phyloP scores from a whole-genome alignment of 2,888 invertebrate genomes.

The Parnassius glacialis region DNA sequence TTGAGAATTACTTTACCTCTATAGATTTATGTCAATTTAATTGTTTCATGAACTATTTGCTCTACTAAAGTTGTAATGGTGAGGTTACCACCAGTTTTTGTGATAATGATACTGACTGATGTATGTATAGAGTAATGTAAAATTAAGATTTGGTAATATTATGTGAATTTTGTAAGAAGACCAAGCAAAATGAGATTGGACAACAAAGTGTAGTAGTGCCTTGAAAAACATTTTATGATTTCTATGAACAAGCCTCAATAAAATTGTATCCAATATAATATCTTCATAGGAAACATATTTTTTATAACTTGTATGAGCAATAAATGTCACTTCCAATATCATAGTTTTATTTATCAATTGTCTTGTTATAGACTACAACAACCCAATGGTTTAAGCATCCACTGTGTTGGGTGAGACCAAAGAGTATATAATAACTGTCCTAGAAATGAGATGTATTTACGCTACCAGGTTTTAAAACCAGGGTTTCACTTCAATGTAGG shows the following conservation, averaged over 20 bases:
- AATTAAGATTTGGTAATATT: constrained; percentile 39
- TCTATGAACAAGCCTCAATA: constrained; percentile 25
- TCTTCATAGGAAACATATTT: constrained; percentile 58
- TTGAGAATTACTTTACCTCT: constrained; percentile 14
- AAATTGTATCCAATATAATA: constrained; percentile 31
- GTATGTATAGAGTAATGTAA: constrained; percentile 45
- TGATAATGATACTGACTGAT: constrained; percentile 69
- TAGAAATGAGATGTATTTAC: too few relatives aligned
- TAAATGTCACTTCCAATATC: constrained; percentile 35
- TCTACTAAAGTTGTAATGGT: constrained; percentile 27
- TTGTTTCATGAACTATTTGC: constrained; percentile 6
- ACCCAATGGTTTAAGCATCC: too few relatives aligned
- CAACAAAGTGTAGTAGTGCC: constrained; percentile 56
- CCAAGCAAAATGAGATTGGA: constrained; percentile 30
- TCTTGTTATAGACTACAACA: neutral
- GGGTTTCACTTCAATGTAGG: too few relatives aligned
- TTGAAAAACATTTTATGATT: constrained; percentile 43
- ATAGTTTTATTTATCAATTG: neutral
- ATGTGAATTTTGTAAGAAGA: constrained; percentile 52
- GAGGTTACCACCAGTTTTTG: constrained; percentile 38
- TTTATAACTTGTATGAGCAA: constrained; percentile 44
- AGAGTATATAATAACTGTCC: too few relatives aligned
- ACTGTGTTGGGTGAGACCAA: too few relatives aligned
- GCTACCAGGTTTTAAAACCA: too few relatives aligned
- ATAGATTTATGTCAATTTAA: constrained; percentile 1